Evolutionary conservation across 2,888 invertebrate species (phyloP), one percentile per base, ranked within the genome.

Genomic region (Horisme vitalbata): DNA sequence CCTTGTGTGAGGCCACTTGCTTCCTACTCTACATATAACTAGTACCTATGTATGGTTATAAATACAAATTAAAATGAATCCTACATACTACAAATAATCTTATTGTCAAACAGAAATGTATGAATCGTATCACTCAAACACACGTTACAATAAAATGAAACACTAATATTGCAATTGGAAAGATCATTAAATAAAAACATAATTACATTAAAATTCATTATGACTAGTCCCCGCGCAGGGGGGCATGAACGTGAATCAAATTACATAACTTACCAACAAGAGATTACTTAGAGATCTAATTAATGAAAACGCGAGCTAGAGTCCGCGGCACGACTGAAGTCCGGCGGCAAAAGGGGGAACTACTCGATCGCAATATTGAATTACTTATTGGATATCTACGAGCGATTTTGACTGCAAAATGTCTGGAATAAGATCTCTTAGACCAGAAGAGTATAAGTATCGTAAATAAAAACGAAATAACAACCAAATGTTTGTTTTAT

Each of bases 271-370:
- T 59, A 63, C 60, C 61, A 59, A 49, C 52, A 50, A 61, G 75
- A 85, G 77, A 84, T 83, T 79, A 70, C n/a, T 79, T 75, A 68
- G 80, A 86, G 79, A 83, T 83, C 81, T 81, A 79, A 71, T 62
- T 65, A 68, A 74, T 65, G 71, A 74, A 55, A 61, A 56, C 54
- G 64, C 59, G 51, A 57, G 64, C 63, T 59, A 61, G 59, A n/a
- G n/a, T n/a, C n/a, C n/a, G n/a, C n/a, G n/a, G n/a, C n/a, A n/a
- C n/a, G n/a, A n/a, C n/a, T n/a, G n/a, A n/a, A n/a, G n/a, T n/a
- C n/a, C n/a, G n/a, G n/a, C n/a, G n/a, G n/a, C n/a, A n/a, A n/a
- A n/a, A n/a, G n/a, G n/a, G n/a, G n/a, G n/a, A n/a, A n/a, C n/a
- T n/a, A n/a, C n/a, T n/a, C n/a, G n/a, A n/a, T n/a, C n/a, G n/a